These are phyloP conservation scores for Meteorus colon DNA, from an alignment of 2,888 invertebrate genomes.

Conservation along the genomic window DNA sequence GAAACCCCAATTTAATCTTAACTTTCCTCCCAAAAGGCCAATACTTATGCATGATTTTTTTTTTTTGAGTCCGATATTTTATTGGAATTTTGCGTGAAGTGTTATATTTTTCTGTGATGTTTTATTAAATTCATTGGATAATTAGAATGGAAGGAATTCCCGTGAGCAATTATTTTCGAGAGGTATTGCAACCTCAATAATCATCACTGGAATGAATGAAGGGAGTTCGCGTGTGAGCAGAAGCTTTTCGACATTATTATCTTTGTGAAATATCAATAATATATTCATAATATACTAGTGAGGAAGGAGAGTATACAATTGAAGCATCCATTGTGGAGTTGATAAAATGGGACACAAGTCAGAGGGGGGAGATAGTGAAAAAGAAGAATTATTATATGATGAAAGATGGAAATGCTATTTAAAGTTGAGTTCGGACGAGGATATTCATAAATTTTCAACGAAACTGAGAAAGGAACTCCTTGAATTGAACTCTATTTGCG, in stretches of 20 bases:
- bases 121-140: not conserved
- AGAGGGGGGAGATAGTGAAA: too few relatives aligned
- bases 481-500: not conserved
- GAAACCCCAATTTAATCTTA: conserved; percentile 9
- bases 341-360: too few relatives aligned
- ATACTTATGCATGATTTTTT: conserved; percentile 8
- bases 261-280: too few relatives aligned
- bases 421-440: not conserved
- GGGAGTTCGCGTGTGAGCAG: not conserved
- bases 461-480: not conserved
- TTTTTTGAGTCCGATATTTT: not conserved
- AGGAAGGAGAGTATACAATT: too few relatives aligned
- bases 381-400: not conserved
- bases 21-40: not conserved
- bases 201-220: not conserved
- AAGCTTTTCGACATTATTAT: too few relatives aligned
- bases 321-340: too few relatives aligned
- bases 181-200: not conserved
- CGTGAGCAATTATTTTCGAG: conserved; percentile 14
- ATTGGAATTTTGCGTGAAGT: not conserved
- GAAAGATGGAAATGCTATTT: not conserved
- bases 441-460: not conserved
- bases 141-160: not conserved
- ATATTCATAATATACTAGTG: too few relatives aligned
- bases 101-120: conserved; percentile 33